These are phyloP conservation scores for Narcine bancroftii DNA, from an alignment of 2,113 vertebrate genomes.

Conservation along the genomic window DNA sequence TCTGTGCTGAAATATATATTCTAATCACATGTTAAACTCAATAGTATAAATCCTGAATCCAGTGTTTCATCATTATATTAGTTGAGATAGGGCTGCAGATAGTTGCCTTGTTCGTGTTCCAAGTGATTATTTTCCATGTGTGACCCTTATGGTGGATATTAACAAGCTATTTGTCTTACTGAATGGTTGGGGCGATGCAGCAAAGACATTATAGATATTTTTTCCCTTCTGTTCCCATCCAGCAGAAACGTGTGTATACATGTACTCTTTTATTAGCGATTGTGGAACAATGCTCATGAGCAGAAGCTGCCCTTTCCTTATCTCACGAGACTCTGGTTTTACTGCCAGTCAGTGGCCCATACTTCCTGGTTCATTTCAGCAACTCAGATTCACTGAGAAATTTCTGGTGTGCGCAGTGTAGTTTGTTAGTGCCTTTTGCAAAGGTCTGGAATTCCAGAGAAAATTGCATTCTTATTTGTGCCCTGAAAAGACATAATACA, in stretches of 20 bases:
- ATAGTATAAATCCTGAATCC: background rate
- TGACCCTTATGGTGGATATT: background rate
- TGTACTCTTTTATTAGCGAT: background rate
- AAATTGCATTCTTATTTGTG: background rate
- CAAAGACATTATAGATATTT: background rate
- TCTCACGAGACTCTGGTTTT: background rate
- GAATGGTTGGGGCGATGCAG: background rate
- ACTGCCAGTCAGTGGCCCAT: background rate
- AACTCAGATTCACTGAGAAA: background rate
- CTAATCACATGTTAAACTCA: background rate
- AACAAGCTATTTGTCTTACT: background rate
- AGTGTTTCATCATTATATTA: background rate
- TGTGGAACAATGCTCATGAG: background rate
- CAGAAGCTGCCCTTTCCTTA: background rate
- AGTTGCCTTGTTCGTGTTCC: background rate
- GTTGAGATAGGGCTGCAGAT: background rate
- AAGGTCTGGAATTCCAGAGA: background rate
- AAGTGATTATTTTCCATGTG: background rate
- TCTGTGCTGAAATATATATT: background rate
- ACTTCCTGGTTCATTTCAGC: background rate
- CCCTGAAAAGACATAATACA: background rate
- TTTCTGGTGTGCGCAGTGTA: background rate
- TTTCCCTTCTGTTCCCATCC: background rate
- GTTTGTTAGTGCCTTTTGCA: background rate
- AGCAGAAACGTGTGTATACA: background rate